phyloP scores from a whole-genome alignment of 2,797 vertebrate genomes.

The Myotis planiceps region DNA sequence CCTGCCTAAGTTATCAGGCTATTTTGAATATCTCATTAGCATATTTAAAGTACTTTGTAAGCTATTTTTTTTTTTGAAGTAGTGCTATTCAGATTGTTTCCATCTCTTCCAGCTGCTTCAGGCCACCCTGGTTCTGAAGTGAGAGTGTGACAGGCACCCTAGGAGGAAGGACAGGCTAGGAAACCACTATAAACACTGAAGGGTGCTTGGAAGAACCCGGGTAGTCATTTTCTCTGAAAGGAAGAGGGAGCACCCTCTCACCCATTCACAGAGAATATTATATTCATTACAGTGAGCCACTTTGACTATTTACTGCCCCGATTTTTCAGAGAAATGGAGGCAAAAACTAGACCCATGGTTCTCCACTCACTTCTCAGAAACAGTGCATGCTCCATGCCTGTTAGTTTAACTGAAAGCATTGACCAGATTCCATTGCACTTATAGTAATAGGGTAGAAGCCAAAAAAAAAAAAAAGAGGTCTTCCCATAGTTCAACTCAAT shows the following conservation, averaged over 20 bases:
- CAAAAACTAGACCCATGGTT: background rate
- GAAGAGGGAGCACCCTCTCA: conserved; percentile 13
- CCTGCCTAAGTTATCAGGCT: background rate
- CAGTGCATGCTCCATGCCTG: background rate
- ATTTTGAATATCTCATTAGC: background rate
- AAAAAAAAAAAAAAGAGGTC: background rate
- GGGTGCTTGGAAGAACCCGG: background rate
- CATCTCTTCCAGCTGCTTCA: background rate
- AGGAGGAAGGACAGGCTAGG: background rate
- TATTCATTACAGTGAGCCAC: background rate
- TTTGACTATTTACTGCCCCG: background rate
- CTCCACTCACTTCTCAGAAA: background rate
- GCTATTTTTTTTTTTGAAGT: background rate
- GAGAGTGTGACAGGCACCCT: background rate
- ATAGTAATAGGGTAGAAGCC: background rate
- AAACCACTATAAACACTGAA: background rate
- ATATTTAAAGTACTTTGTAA: background rate
- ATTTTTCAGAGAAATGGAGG: background rate
- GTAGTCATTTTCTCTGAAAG: conserved; percentile 27
- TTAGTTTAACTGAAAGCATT: conserved; percentile 26
- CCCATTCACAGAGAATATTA: background rate
- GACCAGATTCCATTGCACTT: background rate
- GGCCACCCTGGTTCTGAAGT: background rate
- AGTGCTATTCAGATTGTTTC: background rate
- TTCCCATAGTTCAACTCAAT: background rate